Base-by-base conservation (phyloP, 1,140 invertebrate species). In the Piezodorus guildinii region DNA sequence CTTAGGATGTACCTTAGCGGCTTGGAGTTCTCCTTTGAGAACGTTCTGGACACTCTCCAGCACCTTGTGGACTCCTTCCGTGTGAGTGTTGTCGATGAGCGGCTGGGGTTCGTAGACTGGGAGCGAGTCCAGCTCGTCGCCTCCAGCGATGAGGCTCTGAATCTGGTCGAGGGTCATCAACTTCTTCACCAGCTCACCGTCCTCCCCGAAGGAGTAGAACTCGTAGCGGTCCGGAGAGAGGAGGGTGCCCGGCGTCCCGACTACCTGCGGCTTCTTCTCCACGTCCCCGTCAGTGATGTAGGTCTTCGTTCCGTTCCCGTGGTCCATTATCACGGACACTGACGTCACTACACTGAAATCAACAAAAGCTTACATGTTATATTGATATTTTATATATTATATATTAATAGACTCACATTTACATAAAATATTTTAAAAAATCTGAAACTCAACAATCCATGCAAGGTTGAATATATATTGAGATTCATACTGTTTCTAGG, bases 141-240 rank as follows among this genome's bases (percentile, higher is more conserved):
- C 86, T 27, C 83, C 84, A 1, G 88, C 88, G 34, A 90, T 87
- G 61, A 91, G 85, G 51, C 84, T 83, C 71, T 89, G 86, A 63
- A 91, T 90, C 75, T 91, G 86, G 68, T 87, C 79, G 68, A 88
- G 76, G 30, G 86, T 88, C 88, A 91, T 90, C 34, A 90, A 77
- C 66, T 85, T 78, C 70, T 87, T 89, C 1, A 90, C 82, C 23
- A 90, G 77, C 70, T 90, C 85, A 23, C 88, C 88, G 51, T 83
- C 83, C 68, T 88, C 85, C 70, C 90, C 84, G 69, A 90, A 88
- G 0, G 88, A 90, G 70, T 89, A 90, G 72, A 90, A 90, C 73
- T 90, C 86, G 74, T 90, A 90, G 74, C 70, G 77, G 70, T 90
- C 88, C 3, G 87, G 88, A 65, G 84, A 83, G 3, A 89, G 73